Conservation (phyloP, 2,888 invertebrate genomes). For the Sinotaia quadrata region DNA sequence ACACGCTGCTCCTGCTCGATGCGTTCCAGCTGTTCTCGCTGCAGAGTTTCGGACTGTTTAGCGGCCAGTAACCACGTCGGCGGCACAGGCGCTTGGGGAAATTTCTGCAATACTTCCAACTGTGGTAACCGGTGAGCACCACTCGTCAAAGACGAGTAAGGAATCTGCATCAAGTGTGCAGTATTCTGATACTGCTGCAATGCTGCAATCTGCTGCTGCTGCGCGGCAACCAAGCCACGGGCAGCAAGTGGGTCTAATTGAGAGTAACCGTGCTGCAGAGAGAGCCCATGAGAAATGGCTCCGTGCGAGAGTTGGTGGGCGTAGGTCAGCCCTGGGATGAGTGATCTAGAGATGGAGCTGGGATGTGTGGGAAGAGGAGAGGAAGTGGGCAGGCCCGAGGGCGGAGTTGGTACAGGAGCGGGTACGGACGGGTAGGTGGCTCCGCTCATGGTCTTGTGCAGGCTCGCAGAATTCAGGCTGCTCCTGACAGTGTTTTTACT, state of each 20-base stretch:
- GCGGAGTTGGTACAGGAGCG: constrained; percentile 52
- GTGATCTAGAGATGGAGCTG: constrained; percentile 51
- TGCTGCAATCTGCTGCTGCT: constrained; percentile 52
- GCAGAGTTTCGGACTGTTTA: too few relatives aligned
- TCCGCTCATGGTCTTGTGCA: constrained; percentile 38
- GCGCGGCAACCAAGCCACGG: constrained; percentile 28
- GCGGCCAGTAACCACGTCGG: constrained; percentile 64
- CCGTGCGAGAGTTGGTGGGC: constrained; percentile 51
- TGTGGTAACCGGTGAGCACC: constrained; percentile 52
- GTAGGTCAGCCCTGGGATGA: constrained; percentile 45
- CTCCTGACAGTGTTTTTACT: constrained; percentile 64
- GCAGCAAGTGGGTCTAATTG: constrained; percentile 54
- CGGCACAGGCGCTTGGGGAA: constrained; percentile 62
- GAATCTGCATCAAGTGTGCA: constrained; percentile 36
- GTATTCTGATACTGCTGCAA: constrained; percentile 48
- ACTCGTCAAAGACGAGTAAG: background rate
- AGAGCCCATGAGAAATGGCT: constrained; percentile 38
- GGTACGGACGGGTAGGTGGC: constrained; percentile 51
- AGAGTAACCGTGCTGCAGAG: constrained; percentile 33
- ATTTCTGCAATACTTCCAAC: constrained; percentile 68
- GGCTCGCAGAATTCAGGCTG: constrained; percentile 50
- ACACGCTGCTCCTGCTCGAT: constrained; percentile 71
- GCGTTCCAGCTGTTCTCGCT: constrained; percentile 39
- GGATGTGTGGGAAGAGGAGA: constrained; percentile 36
- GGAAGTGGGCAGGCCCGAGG: constrained; percentile 31